Percentiles rank a stretch among this genome's conserved stretches.
These are phyloP conservation scores for Mionectes olivaceus DNA, from an alignment of 2,797 vertebrate species.

Conservation along the genomic window DNA sequence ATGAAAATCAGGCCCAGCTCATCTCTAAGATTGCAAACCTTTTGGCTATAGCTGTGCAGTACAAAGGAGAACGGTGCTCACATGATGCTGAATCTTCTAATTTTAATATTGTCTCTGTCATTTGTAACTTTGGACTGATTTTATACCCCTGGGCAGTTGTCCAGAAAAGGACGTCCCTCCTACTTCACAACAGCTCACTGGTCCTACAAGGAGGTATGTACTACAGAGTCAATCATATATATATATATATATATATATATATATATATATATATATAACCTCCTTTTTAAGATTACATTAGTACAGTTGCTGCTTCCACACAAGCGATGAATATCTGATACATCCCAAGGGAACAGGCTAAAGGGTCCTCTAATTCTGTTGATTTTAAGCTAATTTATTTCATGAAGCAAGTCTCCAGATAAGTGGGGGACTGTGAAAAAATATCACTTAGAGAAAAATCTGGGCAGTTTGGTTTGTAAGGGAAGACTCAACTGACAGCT, in stretches of 20 bases:
- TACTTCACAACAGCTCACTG: background rate
- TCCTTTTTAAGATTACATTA: background rate
- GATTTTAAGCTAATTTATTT: conserved; percentile 10
- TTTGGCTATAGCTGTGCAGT: background rate
- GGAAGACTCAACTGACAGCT: background rate
- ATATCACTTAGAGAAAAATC: background rate
- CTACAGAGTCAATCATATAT: no score
- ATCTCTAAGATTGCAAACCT: background rate
- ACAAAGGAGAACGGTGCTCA: background rate
- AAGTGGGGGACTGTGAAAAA: background rate
- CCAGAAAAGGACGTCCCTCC: background rate
- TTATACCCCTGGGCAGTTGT: background rate
- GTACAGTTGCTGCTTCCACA: background rate
- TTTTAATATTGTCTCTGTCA: background rate
- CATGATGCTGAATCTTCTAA: background rate
- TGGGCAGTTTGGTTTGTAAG: background rate
- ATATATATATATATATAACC: no score
- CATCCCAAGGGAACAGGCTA: background rate
- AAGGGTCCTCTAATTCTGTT: background rate
- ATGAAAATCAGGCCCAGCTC: background rate
- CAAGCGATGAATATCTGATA: background rate
- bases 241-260: no score
- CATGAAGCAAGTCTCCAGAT: background rate
- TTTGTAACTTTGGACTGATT: background rate
- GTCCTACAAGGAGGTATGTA: background rate